A percentile compares a stretch with the other conserved stretches of the same genome.
phyloP scores from a whole-genome alignment of 2,888 invertebrate species.

The Rhabditophanes sp. region DNA sequence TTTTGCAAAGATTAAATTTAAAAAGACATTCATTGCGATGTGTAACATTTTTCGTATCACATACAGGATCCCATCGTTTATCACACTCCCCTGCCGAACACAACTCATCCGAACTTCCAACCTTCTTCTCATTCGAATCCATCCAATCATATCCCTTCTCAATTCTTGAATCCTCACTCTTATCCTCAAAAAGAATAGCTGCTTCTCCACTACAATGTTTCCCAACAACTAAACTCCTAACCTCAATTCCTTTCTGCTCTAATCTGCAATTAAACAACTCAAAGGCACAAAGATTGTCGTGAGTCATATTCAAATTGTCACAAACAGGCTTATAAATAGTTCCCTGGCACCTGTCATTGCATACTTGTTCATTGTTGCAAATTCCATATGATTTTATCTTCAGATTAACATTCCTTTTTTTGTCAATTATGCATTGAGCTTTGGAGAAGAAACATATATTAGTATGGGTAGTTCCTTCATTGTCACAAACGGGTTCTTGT shows the following conservation, averaged over 20 bases:
- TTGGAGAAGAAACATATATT: constrained; percentile 16
- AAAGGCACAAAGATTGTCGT: constrained; percentile 35
- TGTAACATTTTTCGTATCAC: constrained; percentile 25
- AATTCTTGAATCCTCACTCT: constrained; percentile 9
- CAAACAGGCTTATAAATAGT: constrained; percentile 29
- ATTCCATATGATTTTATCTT: constrained; percentile 1
- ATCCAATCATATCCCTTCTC: constrained; percentile 9
- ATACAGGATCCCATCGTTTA: constrained; percentile 26
- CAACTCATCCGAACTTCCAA: no score
- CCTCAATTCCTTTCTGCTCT: constrained; percentile 15
- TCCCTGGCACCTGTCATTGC: neutral
- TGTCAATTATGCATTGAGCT: constrained; percentile 7
- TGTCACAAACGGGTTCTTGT: constrained; percentile 26
- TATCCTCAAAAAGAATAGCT: constrained; percentile 10
- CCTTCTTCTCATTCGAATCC: no score
- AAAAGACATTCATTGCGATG: constrained; percentile 31
- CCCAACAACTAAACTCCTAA: no score
- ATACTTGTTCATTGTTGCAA: neutral
- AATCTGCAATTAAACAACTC: constrained; percentile 28
- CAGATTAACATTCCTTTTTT: constrained; percentile 1
- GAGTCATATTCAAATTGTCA: constrained; percentile 28
- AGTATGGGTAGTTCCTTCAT: constrained; percentile 17
- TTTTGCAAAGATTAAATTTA: constrained; percentile 24
- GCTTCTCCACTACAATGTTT: no score
- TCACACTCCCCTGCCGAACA: constrained; percentile 20